A percentile compares a stretch with the other conserved stretches of the same genome.
Evolutionary conservation across 2,888 invertebrate genomes (phyloP).

Genomic region (Lomographa bimaculata): DNA sequence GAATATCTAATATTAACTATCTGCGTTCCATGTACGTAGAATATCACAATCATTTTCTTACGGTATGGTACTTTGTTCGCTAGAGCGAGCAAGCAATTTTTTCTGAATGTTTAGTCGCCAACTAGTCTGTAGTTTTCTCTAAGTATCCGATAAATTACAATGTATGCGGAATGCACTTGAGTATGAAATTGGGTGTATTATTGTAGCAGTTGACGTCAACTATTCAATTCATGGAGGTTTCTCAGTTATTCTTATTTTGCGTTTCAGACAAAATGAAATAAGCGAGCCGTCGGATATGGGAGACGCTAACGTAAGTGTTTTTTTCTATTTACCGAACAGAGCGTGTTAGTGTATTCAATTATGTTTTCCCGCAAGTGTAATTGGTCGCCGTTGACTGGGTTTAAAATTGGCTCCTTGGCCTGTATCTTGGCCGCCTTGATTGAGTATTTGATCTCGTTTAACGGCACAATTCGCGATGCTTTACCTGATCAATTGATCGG

Average conservation of each 20-base stretch:
- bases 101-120: constrained; percentile 59
- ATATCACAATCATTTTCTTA: constrained; percentile 52
- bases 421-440: constrained; percentile 7
- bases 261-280: constrained; percentile 61
- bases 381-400: constrained; percentile 6
- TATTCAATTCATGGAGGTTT: not conserved
- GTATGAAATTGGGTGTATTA: constrained; percentile 27
- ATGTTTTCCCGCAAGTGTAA: constrained; percentile 1
- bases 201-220: constrained; percentile 15
- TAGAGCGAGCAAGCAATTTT: constrained; percentile 65
- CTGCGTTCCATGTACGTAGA: constrained; percentile 42
- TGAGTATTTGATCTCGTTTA: constrained; percentile 8
- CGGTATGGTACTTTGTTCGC: constrained; percentile 57
- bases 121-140: constrained; percentile 56
- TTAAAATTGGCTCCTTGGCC: constrained; percentile 16
- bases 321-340: constrained; percentile 10
- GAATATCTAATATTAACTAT: constrained; percentile 25
- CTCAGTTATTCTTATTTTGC: constrained; percentile 25
- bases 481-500: not conserved
- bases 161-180: constrained; percentile 38
- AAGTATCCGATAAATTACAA: constrained; percentile 55
- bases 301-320: constrained; percentile 54
- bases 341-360: constrained; percentile 10
- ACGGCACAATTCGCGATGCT: constrained; percentile 22
- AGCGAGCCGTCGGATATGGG: constrained; percentile 46